Evolutionary conservation across 2,797 vertebrate species (phyloP), one percentile per base, ranked within the genome.

Genomic region (Melanotaenia trifasciata): DNA sequence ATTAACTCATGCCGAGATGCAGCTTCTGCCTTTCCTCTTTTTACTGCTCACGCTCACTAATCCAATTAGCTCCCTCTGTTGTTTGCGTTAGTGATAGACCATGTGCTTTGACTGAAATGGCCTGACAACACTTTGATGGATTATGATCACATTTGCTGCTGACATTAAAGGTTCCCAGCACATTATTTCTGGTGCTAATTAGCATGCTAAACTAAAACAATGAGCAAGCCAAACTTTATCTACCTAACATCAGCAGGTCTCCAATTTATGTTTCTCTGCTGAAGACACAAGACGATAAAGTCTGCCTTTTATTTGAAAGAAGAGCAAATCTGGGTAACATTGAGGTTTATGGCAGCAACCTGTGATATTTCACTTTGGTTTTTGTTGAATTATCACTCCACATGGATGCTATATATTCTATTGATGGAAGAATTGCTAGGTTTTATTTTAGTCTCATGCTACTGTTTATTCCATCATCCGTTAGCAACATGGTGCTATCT

Each of bases 211-310:
- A 40, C 58, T 33, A 2, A 54, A n/a, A 40, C 24, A 0, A 16
- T 24, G 14, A 43, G 40, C 59, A 62, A 70, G 28, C 28, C 50
- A 63, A 70, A 43, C n/a, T 32, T 43, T 45, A 62, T 18, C 33
- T 22, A 40, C 26, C 22, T 26, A 54, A 54, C 26, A 62, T 70
- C 24, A 54, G 11, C 58, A 32, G 22, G 22, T 22, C 36, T 51
- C 4, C 6, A 60, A 28, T 51, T 51, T 0, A 10, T 57, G 24
- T 67, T 66, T 66, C 20, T 40, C 22, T 9, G 20, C n/a, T 50
- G 8, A 50, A 50, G 3, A 50, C 18, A 50, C 7, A 22, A 9
- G 47, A 50, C 2, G 10, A 50, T 40, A 3, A 16, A 40, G 28
- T 30, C 28, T 4, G 14, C 12, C 13, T 14, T 16, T 40, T 16